Conservation (phyloP, 2,888 invertebrate genomes). For the Drosophila algonquin region DNA sequence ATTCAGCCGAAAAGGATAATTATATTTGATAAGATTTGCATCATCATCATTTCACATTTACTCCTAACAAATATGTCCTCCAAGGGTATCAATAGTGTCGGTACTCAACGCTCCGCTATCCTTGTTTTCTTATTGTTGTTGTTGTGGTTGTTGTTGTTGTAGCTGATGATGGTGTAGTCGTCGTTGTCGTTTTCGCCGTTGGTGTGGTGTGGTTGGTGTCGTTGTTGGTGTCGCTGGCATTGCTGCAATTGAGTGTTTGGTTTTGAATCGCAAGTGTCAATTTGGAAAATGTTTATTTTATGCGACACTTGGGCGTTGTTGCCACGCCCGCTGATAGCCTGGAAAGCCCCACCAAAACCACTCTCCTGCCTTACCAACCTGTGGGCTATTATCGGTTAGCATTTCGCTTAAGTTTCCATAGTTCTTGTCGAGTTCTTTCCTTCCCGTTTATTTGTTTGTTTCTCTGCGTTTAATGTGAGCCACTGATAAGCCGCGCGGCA, state of each 20-base stretch:
- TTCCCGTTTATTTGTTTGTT: conserved; percentile 7
- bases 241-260: conserved; percentile 65
- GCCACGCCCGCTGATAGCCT: conserved; percentile 24
- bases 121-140: not conserved
- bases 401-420: not conserved
- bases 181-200: conserved; percentile 13
- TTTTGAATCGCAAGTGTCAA: conserved; percentile 78
- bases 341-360: not conserved
- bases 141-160: not conserved
- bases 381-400: conserved; percentile 1
- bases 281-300: conserved; percentile 81
- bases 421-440: not conserved
- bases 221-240: conserved; percentile 53
- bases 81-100: not conserved
- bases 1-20: no score
- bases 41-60: not conserved
- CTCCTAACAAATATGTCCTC: not conserved
- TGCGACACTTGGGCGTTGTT: conserved; percentile 64
- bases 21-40: no score
- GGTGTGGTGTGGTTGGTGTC: conserved; percentile 42
- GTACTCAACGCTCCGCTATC: not conserved
- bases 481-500: conserved; percentile 38
- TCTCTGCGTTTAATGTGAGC: conserved; percentile 26
- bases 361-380: not conserved
- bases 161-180: conserved; percentile 8